phyloP scores from a whole-genome alignment of 2,888 invertebrate genomes.

The Hymenopus coronatus region DNA sequence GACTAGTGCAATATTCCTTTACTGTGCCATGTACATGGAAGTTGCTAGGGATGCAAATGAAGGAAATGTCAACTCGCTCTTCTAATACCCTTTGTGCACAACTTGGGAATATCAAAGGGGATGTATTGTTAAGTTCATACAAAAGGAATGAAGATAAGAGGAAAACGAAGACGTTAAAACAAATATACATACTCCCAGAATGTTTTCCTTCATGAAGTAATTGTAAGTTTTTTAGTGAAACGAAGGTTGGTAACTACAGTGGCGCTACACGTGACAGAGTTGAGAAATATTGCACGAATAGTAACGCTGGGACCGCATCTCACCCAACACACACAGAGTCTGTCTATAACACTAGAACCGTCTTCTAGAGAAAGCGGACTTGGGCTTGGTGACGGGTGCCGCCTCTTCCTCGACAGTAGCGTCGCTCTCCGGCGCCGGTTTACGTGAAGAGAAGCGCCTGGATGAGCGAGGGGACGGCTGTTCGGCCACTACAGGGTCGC shows the following conservation, averaged over 20 bases:
- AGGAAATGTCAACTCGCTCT: too few relatives aligned
- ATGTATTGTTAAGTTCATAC: too few relatives aligned
- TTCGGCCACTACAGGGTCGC: slow-evolving; percentile 23
- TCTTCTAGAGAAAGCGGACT: slow-evolving; percentile 22
- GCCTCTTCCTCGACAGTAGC: slow-evolving; percentile 16
- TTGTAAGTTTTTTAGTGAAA: too few relatives aligned
- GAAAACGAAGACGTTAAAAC: too few relatives aligned
- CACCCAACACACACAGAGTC: neutral
- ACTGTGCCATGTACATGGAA: neutral
- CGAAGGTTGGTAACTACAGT: too few relatives aligned
- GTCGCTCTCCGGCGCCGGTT: slow-evolving; percentile 1
- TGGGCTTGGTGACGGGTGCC: slow-evolving; percentile 14
- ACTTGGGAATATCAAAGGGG: too few relatives aligned
- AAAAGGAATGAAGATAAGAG: too few relatives aligned
- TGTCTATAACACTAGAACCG: neutral
- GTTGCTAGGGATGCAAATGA: neutral
- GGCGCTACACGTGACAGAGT: neutral
- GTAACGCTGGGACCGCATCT: neutral
- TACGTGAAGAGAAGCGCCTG: slow-evolving; percentile 20
- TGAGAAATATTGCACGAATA: neutral
- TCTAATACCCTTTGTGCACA: too few relatives aligned
- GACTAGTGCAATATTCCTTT: neutral
- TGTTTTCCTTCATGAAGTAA: too few relatives aligned
- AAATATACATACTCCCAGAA: too few relatives aligned
- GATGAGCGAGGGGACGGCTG: slow-evolving; percentile 1